phyloP scores from a whole-genome alignment of 2,113 vertebrate species.

The Arvicanthis niloticus region DNA sequence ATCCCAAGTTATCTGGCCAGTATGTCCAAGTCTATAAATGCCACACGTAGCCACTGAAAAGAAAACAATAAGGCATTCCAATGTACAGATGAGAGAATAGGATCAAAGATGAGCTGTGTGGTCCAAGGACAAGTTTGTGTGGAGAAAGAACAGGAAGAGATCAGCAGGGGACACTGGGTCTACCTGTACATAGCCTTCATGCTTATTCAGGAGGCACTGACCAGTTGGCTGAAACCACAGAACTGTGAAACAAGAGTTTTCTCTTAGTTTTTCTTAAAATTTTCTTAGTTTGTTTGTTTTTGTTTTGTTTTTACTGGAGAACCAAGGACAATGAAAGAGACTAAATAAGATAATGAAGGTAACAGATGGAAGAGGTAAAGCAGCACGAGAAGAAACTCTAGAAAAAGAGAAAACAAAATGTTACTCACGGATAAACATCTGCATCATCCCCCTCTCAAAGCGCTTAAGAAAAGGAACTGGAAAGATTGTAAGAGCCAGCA shows the following conservation, averaged over 20 bases:
- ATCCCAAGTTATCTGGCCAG: neutral
- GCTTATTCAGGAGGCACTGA: neutral
- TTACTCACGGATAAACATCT: neutral
- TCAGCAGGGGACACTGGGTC: neutral
- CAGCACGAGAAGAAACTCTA: neutral
- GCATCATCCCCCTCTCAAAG: neutral
- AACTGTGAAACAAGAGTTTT: neutral
- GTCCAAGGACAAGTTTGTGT: neutral
- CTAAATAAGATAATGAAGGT: neutral
- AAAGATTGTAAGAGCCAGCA: neutral
- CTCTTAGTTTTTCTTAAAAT: neutral
- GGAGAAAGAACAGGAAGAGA: neutral
- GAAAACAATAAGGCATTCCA: neutral
- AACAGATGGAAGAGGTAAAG: neutral
- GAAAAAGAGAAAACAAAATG: neutral
- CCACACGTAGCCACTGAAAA: neutral
- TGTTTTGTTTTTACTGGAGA: neutral
- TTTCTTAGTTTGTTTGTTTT: neutral
- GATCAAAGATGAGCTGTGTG: neutral
- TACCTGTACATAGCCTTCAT: neutral
- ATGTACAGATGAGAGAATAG: neutral
- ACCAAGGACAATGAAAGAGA: neutral
- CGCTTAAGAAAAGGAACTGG: neutral
- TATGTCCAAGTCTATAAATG: neutral
- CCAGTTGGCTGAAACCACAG: neutral